Percentiles rank a stretch among this genome's conserved stretches.
These are phyloP conservation scores for Actias luna DNA, from an alignment of 2,888 invertebrate species.

Conservation along the genomic window DNA sequence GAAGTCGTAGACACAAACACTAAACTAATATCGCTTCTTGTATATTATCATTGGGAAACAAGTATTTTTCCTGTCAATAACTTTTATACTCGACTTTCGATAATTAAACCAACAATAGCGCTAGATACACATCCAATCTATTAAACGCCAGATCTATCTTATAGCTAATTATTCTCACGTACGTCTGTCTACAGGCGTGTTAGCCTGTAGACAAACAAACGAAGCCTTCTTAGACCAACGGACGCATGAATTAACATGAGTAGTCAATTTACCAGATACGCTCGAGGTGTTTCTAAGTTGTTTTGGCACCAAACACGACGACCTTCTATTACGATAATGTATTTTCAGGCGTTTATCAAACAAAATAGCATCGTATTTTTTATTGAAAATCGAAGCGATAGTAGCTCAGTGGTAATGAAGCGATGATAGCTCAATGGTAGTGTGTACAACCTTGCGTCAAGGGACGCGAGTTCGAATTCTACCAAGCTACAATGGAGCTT, in stretches of 20 bases:
- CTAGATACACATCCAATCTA: neutral
- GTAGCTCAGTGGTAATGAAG: too few relatives aligned
- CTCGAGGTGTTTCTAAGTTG: neutral
- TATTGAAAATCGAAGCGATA: too few relatives aligned
- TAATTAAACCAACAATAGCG: too few relatives aligned
- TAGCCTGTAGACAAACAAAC: neutral
- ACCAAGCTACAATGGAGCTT: too few relatives aligned
- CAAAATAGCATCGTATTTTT: neutral
- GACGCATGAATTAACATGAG: neutral
- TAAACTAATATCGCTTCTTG: too few relatives aligned
- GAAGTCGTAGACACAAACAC: too few relatives aligned
- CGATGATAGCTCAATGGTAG: too few relatives aligned
- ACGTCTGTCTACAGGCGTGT: neutral
- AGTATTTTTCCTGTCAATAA: too few relatives aligned
- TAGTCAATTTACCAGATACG: neutral
- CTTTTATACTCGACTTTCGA: too few relatives aligned
- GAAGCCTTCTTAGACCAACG: neutral
- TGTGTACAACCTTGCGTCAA: too few relatives aligned
- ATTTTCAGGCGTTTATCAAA: neutral
- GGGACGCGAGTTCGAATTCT: too few relatives aligned
- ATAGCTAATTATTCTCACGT: neutral
- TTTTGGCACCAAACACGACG: neutral
- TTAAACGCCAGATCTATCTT: neutral
- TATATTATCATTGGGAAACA: too few relatives aligned
- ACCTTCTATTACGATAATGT: neutral